These are phyloP conservation scores for Nomada ferruginata DNA, from an alignment of 2,888 invertebrate genomes.

Conservation along the genomic window DNA sequence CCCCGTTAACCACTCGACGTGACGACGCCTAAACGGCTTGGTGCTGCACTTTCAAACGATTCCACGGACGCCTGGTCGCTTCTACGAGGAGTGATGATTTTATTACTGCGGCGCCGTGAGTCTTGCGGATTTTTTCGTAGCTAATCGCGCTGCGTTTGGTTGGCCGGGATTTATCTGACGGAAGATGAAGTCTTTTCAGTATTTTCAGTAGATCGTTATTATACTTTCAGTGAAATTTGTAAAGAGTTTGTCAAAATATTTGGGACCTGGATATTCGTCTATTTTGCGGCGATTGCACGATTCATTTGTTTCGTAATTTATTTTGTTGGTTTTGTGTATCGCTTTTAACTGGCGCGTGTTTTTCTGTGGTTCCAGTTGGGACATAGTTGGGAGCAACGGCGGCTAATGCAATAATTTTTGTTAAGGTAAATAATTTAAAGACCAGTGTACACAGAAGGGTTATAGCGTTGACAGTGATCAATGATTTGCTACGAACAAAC, in stretches of 20 bases:
- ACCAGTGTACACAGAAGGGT: neutral
- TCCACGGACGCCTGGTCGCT: neutral
- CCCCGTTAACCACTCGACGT: constrained; percentile 66
- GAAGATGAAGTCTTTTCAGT: too few relatives aligned
- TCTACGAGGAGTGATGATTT: constrained; percentile 18
- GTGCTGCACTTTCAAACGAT: constrained; percentile 10
- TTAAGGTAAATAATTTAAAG: constrained; percentile 4
- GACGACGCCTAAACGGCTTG: constrained; percentile 67
- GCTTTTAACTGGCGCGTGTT: too few relatives aligned
- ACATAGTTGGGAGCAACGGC: too few relatives aligned
- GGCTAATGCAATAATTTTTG: neutral
- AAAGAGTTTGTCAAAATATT: too few relatives aligned
- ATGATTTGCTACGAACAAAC: constrained; percentile 13
- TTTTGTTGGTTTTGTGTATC: too few relatives aligned
- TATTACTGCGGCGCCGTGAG: constrained; percentile 7
- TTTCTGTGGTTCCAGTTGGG: too few relatives aligned
- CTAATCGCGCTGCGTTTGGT: neutral
- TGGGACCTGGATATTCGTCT: too few relatives aligned
- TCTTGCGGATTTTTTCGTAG: neutral
- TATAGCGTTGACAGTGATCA: constrained; percentile 20
- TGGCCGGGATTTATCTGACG: neutral
- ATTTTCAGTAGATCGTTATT: too few relatives aligned
- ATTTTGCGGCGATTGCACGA: too few relatives aligned
- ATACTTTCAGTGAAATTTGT: too few relatives aligned
- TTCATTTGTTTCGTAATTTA: too few relatives aligned